Evolutionary conservation across 2,113 vertebrate genomes (phyloP).

Genomic region (Okapia johnstoni): DNA sequence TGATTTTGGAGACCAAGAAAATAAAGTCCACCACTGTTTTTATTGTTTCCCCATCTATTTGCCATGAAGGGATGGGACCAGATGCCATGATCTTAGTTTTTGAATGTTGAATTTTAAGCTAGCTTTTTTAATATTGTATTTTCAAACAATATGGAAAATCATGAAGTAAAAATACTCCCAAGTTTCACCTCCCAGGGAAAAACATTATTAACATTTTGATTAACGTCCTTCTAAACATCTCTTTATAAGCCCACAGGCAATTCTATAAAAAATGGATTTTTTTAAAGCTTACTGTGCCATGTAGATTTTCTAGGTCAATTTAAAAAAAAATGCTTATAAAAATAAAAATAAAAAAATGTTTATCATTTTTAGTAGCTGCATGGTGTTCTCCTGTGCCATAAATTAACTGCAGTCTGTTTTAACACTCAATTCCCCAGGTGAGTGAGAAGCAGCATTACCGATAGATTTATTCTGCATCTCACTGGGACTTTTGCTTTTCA

Average conservation of each 20-base stretch:
- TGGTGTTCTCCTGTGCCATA: neutral
- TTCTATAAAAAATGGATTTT: conserved; percentile 24
- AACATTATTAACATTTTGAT: neutral
- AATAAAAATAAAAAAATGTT: neutral
- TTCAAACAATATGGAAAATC: neutral
- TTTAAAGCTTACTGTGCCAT: neutral
- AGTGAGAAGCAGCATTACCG: neutral
- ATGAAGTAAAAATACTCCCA: neutral
- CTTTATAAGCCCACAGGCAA: neutral
- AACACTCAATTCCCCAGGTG: neutral
- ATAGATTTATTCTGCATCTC: neutral
- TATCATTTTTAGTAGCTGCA: conserved; percentile 26
- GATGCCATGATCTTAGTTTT: neutral
- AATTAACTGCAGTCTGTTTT: conserved; percentile 17
- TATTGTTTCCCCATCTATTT: neutral
- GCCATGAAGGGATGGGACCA: neutral
- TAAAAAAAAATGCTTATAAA: neutral
- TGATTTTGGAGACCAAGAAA: neutral
- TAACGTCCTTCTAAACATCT: conserved; percentile 9
- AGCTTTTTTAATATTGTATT: neutral
- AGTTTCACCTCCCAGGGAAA: conserved; percentile 25
- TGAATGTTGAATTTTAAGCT: neutral
- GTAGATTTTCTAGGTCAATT: conserved; percentile 9
- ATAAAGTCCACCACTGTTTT: neutral
- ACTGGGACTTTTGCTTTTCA: conserved; percentile 11